Evolutionary conservation across 1,140 invertebrate genomes (phyloP).

Genomic region (Hypothenemus hampei): DNA sequence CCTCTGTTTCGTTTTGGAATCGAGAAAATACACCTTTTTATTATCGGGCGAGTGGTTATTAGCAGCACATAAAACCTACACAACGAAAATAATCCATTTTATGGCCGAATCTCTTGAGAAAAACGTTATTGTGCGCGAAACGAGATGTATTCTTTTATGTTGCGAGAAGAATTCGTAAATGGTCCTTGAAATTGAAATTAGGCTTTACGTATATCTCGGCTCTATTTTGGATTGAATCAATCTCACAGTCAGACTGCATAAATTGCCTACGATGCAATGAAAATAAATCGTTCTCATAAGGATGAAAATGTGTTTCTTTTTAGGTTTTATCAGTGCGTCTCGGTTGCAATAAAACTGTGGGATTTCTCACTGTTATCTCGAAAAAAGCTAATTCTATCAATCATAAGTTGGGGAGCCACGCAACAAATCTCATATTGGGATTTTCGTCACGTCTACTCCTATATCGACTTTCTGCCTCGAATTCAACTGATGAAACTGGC

Average conservation of each 20-base stretch:
- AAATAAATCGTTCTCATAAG: too few relatives aligned
- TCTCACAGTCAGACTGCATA: too few relatives aligned
- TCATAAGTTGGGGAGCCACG: background rate
- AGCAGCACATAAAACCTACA: background rate
- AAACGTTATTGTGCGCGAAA: slow-evolving; percentile 17
- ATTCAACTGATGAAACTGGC: slow-evolving; percentile 10
- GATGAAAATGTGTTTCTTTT: too few relatives aligned
- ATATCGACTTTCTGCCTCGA: slow-evolving; percentile 15
- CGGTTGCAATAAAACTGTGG: too few relatives aligned
- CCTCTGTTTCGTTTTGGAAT: background rate
- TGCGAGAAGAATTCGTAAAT: slow-evolving; percentile 22
- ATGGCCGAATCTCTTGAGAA: slow-evolving; percentile 1
- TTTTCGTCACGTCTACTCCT: slow-evolving; percentile 14
- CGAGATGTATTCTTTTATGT: slow-evolving; percentile 21
- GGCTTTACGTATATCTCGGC: slow-evolving; percentile 20
- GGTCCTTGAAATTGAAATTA: slow-evolving; percentile 24
- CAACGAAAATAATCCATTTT: slow-evolving; percentile 6
- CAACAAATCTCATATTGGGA: slow-evolving; percentile 12
- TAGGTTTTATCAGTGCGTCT: too few relatives aligned
- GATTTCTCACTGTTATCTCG: too few relatives aligned
- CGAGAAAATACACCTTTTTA: background rate
- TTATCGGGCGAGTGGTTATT: background rate
- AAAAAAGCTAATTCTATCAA: slow-evolving; percentile 13
- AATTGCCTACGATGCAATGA: too few relatives aligned
- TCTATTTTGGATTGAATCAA: too few relatives aligned